Evolutionary conservation across 1,140 invertebrate genomes (phyloP), one percentile per base, ranked within the genome.

Genomic region (Orchestia grillus): DNA sequence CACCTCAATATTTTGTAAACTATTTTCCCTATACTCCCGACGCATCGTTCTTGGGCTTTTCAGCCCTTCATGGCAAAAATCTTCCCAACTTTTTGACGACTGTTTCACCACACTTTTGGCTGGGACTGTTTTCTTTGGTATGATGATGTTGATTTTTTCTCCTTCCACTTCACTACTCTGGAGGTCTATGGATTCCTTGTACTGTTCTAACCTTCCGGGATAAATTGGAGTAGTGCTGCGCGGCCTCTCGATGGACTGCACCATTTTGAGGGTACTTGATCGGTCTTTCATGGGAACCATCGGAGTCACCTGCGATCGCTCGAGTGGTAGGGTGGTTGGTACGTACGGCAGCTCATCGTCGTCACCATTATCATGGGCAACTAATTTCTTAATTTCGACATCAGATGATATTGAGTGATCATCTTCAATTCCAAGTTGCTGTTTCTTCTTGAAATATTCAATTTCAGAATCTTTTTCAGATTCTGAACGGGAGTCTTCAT

Each of bases 271-370:
- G 97, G 98, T 98, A 97, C 97, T 97, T 53, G 98, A 98, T 95
- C 99, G 98, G 97, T 98, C 98, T 97, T 98, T 98, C 91, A 99
- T 98, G 43, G 99, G 98, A 91, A 99, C 98, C 96, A 99, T 98
- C 0, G 98, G 98, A 96, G 99, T 97, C 40, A 98, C 98, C 90
- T 98, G 98, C 16, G 98, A 98, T 92, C 98, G 98, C 97, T 99
- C 98, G 97, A 98, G 97, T 40, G 98, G 98, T 96, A 99, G 97
- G 62, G 98, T 99, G 6, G 98, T 99, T 87, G 98, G 98, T 96
- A 99, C 98, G 97, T 98, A 99, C 0, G 99, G 99, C 97, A 99
- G 97, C 97, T 99, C 98, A 96, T 98, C 98, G 96, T 99, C 98
- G 96, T 99, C 98, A 23, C 98, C 98, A 97, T 99, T 98, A 97